Base-by-base conservation (phyloP, 2,888 invertebrate species). In the Microctonus aethiopoides region DNA sequence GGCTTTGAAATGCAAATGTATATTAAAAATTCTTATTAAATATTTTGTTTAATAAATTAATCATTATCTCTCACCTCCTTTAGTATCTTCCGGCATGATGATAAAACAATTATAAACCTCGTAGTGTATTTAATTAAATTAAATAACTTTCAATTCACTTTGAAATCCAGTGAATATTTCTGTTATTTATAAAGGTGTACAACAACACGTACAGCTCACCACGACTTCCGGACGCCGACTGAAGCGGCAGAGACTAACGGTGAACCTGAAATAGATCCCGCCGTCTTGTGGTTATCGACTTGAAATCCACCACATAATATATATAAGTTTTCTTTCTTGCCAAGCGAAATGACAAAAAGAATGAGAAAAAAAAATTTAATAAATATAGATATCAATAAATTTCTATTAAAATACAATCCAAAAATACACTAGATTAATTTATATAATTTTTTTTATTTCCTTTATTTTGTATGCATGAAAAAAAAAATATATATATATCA, bases 31-130 rank as follows among this genome's bases (percentile, higher is more conserved):
- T 20, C 6, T 54, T 2, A 56, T 7, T 16, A 46, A 46, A 16
- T 46, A 7, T 46, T 46, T 16, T 1, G 4, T 39, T 13, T n/a
- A 1, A 46, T 46, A 46, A 16, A 46, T 20, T 5, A n/a, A 16
- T 16, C 16, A 46, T 46, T 46, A 16, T 34, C 59, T 59, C 10
- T 59, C 2, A 59, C 59, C 59, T 4, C 32, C 22, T 59, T 59
- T 59, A 20, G 32, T 32, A 32, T 32, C 59, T n/a, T 59, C 59
- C 4, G 59, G 32, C 59, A 59, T 59, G 20, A 7, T 57, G 20
- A 16, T 16, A 22, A 1, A 3, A 13, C 16, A 11, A 16, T 16
- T 16, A 16, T 29, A 29, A 29, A 5, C 3, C 29, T 29, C 29
- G 7, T 5, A 3, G 29, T n/a, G 7, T 29, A 29, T 29, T 29